These are phyloP conservation scores for Temnothorax nylanderi DNA, from an alignment of 1,140 invertebrate genomes.

Conservation along the genomic window DNA sequence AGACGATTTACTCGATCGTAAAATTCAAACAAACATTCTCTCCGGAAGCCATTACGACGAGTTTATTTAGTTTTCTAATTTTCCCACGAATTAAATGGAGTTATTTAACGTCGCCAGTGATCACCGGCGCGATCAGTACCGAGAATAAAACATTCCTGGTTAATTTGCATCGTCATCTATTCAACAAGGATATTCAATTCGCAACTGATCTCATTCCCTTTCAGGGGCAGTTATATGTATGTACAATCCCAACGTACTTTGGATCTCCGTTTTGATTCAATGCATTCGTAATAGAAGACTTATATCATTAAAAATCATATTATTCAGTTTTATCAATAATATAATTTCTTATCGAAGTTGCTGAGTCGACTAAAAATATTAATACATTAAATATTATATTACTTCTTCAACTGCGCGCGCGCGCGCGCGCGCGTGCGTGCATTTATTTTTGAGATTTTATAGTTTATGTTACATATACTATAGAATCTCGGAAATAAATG, in stretches of 20 bases:
- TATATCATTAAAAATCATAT: not conserved
- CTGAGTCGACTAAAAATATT: not conserved
- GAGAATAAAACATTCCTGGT: not conserved
- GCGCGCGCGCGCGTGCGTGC: too few species aligned
- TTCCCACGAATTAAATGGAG: not conserved
- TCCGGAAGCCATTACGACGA: not conserved
- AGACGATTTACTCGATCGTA: not conserved
- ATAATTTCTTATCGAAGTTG: not conserved
- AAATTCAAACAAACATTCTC: not conserved
- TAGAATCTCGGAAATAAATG: too few species aligned
- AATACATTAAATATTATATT: not conserved
- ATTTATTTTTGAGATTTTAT: too few species aligned
- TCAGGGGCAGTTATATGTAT: not conserved
- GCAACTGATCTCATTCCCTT: not conserved
- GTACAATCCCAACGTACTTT: not conserved
- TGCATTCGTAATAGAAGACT: not conserved
- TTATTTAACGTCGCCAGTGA: not conserved
- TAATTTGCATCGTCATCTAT: not conserved
- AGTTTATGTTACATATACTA: too few species aligned
- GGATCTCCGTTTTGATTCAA: not conserved
- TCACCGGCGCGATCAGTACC: not conserved
- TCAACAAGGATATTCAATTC: not conserved
- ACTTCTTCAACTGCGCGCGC: too few species aligned
- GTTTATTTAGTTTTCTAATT: slow-evolving; percentile 1
- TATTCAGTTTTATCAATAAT: not conserved